Conservation (phyloP, 2,797 vertebrate genomes). For the Oreochromis mossambicus region DNA sequence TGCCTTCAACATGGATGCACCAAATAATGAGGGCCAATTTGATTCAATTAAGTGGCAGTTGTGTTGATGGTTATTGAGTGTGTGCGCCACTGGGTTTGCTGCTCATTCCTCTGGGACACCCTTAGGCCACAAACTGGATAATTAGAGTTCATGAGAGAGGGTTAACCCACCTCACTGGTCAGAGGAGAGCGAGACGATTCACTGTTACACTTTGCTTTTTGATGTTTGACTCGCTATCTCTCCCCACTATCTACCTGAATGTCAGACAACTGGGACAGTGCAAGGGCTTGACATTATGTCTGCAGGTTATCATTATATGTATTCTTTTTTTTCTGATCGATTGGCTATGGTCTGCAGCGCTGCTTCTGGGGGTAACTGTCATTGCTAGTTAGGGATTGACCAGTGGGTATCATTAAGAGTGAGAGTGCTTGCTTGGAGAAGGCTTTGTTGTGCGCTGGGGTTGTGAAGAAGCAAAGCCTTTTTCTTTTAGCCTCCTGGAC, state of each 20-base stretch:
- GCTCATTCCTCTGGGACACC: conserved; percentile 51
- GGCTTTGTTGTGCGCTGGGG: conserved; percentile 74
- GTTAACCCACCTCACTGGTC: conserved; percentile 72
- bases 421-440: conserved; percentile 65
- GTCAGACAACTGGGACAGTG: conserved; percentile 82
- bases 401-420: conserved; percentile 93
- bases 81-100: conserved; percentile 34
- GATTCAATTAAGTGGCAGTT: conserved; percentile 68
- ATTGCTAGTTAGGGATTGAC: conserved; percentile 90
- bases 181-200: conserved; percentile 46
- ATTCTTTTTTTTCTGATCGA: conserved; percentile 83
- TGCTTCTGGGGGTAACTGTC: conserved; percentile 88
- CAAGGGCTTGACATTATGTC: conserved; percentile 86
- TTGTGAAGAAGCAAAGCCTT: conserved; percentile 71
- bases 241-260: conserved; percentile 76
- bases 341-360: conserved; percentile 82
- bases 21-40: conserved; percentile 63
- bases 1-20: conserved; percentile 24
- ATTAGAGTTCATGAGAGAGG: conserved; percentile 72
- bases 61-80: conserved; percentile 68
- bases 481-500: conserved; percentile 86
- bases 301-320: conserved; percentile 94
- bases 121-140: conserved; percentile 64
- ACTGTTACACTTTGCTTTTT: conserved; percentile 66
- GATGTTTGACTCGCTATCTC: conserved; percentile 69